These are phyloP conservation scores for Pygoscelis antarcticus DNA, from an alignment of 2,113 vertebrate species.

Conservation along the genomic window DNA sequence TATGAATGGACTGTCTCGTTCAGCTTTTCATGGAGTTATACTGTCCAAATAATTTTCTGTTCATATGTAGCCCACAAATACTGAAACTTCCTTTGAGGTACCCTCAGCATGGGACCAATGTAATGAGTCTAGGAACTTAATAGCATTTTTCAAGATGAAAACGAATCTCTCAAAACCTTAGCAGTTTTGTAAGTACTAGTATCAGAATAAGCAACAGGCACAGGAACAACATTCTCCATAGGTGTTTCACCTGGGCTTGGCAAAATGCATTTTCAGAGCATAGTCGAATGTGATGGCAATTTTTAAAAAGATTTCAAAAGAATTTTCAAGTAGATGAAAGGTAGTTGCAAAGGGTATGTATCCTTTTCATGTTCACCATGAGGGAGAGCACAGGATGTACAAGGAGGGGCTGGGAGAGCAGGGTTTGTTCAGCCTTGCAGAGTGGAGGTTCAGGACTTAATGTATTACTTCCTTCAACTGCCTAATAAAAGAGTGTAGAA, in stretches of 20 bases:
- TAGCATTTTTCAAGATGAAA: not conserved
- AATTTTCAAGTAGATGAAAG: not conserved
- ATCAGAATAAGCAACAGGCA: not conserved
- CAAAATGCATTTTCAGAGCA: not conserved
- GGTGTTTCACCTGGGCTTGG: not conserved
- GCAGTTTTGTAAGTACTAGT: not conserved
- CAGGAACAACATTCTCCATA: not conserved
- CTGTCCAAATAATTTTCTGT: not conserved
- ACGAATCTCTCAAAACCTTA: not conserved
- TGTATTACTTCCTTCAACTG: not conserved
- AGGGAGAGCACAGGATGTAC: not conserved
- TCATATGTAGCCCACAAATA: not conserved
- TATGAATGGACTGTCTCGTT: not conserved
- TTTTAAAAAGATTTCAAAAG: not conserved
- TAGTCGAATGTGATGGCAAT: not conserved
- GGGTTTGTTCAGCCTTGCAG: not conserved
- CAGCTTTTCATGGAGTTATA: not conserved
- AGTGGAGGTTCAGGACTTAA: not conserved
- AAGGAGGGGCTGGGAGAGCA: not conserved
- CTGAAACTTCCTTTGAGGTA: not conserved
- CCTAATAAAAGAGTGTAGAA: not conserved
- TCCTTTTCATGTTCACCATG: no score
- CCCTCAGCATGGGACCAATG: not conserved
- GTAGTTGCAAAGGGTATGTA: not conserved
- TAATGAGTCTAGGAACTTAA: not conserved